A percentile compares a stretch with the other conserved stretches of the same genome.
phyloP scores from a whole-genome alignment of 2,797 vertebrate genomes.

The Manis crassicaudata region DNA sequence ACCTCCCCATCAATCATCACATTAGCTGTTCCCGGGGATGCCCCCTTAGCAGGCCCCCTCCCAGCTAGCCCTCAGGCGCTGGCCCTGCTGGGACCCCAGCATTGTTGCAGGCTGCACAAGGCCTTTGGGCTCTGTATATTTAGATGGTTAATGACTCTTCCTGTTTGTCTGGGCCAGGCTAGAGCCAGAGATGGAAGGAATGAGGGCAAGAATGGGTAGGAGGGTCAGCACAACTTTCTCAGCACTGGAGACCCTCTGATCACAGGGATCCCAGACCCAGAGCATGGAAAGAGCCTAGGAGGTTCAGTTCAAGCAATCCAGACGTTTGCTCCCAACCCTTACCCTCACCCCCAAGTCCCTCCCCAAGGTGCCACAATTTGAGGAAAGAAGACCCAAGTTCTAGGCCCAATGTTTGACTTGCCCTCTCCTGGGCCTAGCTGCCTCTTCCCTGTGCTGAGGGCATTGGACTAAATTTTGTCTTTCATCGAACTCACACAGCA shows the following conservation, averaged over 20 bases:
- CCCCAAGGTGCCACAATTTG: neutral
- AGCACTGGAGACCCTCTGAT: neutral
- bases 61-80: conserved; percentile 62
- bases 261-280: neutral
- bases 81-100: neutral
- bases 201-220: conserved; percentile 17
- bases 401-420: neutral
- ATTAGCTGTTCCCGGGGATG: conserved; percentile 49
- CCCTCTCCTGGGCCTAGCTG: neutral
- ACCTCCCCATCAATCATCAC: conserved; percentile 72
- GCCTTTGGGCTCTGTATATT: conserved; percentile 83
- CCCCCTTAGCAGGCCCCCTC: conserved; percentile 43
- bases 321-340: neutral
- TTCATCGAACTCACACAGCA: conserved; percentile 20
- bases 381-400: neutral
- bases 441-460: neutral
- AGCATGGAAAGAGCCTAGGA: neutral
- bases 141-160: conserved; percentile 87
- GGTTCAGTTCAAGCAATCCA: neutral
- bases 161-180: conserved; percentile 83
- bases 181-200: conserved; percentile 58
- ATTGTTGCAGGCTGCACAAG: conserved; percentile 73
- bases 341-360: neutral
- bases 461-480: neutral
- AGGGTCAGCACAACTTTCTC: neutral